Conservation (phyloP, 2,113 vertebrate genomes). For the Gnathonemus echidnorhynchus region DNA sequence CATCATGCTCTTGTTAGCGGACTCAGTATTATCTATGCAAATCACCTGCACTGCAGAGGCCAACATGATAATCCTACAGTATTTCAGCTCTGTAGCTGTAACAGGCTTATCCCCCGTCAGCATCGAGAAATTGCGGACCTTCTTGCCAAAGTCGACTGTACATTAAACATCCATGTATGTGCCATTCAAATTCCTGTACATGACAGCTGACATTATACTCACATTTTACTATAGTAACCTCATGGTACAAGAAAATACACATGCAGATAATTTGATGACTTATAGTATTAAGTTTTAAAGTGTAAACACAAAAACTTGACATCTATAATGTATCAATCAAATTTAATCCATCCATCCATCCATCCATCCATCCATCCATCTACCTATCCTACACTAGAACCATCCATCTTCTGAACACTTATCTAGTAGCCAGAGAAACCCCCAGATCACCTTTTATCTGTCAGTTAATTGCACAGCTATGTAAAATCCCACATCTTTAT, state of each 20-base stretch:
- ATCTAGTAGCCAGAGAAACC: not conserved
- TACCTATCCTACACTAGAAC: not conserved
- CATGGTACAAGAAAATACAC: not conserved
- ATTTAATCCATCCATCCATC: not conserved
- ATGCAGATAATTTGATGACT: not conserved
- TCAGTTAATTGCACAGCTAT: not conserved
- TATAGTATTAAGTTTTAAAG: not conserved
- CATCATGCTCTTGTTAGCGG: slow-evolving; percentile 1
- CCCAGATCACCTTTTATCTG: not conserved
- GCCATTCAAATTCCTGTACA: not conserved
- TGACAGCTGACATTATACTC: not conserved
- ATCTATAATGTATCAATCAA: not conserved
- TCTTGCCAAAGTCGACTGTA: not conserved
- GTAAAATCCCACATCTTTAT: not conserved
- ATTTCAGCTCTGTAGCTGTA: not conserved
- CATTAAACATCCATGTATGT: not conserved
- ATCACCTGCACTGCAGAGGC: slow-evolving; percentile 10
- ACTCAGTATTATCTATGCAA: slow-evolving; percentile 12
- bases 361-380: not conserved
- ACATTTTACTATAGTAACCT: not conserved
- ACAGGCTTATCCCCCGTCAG: not conserved
- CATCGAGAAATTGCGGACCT: not conserved
- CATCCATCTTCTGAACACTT: not conserved
- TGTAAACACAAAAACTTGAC: not conserved
- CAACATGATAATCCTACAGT: not conserved